A percentile compares a stretch with the other conserved stretches of the same genome.
These are phyloP conservation scores for Nezara viridula DNA, from an alignment of 2,888 invertebrate genomes.

Conservation along the genomic window DNA sequence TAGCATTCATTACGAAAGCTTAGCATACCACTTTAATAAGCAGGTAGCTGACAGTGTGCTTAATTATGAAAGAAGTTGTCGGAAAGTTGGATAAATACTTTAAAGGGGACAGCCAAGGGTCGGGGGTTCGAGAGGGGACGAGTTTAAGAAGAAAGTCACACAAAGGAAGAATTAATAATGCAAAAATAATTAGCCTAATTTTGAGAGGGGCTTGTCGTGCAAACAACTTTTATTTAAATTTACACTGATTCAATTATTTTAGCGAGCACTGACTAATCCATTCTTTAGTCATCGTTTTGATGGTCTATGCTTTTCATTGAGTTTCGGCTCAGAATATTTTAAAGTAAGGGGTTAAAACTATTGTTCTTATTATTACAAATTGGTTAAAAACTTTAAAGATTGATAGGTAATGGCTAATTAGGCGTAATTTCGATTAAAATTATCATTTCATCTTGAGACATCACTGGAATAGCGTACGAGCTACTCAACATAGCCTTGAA, in stretches of 20 bases:
- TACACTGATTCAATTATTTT: conserved; percentile 47
- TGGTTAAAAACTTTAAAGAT: not conserved
- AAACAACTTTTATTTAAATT: conserved; percentile 48
- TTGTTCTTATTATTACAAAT: not conserved
- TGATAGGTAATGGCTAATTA: not conserved
- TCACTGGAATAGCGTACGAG: no score
- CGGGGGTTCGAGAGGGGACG: not conserved
- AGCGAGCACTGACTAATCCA: not conserved
- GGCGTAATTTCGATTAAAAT: no score
- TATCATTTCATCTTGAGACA: no score
- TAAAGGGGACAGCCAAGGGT: not conserved
- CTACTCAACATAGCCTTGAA: no score
- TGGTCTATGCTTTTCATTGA: not conserved
- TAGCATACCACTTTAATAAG: not conserved
- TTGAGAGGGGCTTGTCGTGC: not conserved
- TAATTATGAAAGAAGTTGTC: conserved; percentile 19
- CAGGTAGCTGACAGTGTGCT: not conserved
- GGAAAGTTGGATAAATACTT: conserved; percentile 34
- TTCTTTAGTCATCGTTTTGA: not conserved
- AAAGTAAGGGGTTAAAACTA: not conserved
- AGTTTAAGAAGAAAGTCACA: conserved; percentile 39
- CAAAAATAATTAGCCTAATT: conserved; percentile 48
- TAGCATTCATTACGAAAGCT: not conserved
- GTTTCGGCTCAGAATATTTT: not conserved
- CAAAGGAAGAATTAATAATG: conserved; percentile 46